Conservation (phyloP, 2,113 vertebrate species). For the Ameiurus melas region DNA sequence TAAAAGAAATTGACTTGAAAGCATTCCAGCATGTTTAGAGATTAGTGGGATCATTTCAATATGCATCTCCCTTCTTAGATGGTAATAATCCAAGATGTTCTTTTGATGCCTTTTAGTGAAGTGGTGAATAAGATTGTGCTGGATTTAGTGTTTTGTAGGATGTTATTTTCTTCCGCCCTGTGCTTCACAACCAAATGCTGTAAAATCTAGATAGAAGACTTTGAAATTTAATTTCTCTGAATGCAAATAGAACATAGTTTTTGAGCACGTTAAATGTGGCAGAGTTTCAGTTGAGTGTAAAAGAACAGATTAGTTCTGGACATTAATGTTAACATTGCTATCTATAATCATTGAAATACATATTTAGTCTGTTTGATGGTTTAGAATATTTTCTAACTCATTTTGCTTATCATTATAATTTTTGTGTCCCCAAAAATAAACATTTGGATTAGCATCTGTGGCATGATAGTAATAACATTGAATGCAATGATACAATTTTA, state of each 20-base stretch:
- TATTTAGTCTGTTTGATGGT: not conserved
- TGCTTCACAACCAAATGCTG: conserved; percentile 45
- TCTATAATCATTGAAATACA: not conserved
- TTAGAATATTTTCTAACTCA: not conserved
- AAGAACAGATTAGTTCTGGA: conserved; percentile 6
- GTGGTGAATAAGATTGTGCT: conserved; percentile 65
- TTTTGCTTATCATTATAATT: not conserved
- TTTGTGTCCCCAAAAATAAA: not conserved
- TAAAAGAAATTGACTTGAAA: conserved; percentile 59
- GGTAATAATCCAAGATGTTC: conserved; percentile 72
- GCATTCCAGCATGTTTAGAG: conserved; percentile 70
- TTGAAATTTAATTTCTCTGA: conserved; percentile 44
- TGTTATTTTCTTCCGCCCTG: conserved; percentile 49
- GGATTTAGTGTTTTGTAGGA: conserved; percentile 57
- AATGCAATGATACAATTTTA: not conserved
- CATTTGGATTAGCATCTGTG: not conserved
- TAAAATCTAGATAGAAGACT: conserved; percentile 36
- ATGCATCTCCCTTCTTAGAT: conserved; percentile 63
- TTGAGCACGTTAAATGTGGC: conserved; percentile 29
- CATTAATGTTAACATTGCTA: not conserved
- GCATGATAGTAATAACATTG: not conserved
- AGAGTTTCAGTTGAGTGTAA: not conserved
- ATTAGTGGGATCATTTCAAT: conserved; percentile 66
- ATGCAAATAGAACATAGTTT: conserved; percentile 43
- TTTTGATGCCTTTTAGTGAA: conserved; percentile 65